Base-by-base conservation (phyloP, 2,113 vertebrate species). In the Pardalotus punctatus region DNA sequence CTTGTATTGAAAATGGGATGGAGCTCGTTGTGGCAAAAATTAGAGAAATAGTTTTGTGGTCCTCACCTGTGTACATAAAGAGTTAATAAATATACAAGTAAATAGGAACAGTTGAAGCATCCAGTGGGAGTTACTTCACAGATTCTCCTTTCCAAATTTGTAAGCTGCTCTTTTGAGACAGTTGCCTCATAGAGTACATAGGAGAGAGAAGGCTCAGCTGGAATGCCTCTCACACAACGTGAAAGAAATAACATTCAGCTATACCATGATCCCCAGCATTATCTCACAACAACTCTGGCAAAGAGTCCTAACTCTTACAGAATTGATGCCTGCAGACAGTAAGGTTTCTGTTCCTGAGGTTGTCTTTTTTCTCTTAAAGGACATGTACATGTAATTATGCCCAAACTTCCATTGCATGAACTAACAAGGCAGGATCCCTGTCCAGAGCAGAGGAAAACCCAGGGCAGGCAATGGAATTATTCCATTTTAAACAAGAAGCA, bases 1-100 rank as follows among this genome's bases (percentile, higher is more conserved):
- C 28, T 91, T 86, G 58, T 64, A 65, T 29, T 93, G 90, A 97
- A 96, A 95, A 25, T 5, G 48, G 53, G 48, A 77, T 64, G 45
- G 47, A 77, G 29, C 66, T 91, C 3, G 2, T 56, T 90, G 47
- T 84, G 81, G 17, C 19, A 90, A 66, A 92, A 86, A 56, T 21
- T 6, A 92, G 71, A 95, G n/a, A 60, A 77, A 50, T 43, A 85
- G 60, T 53, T 79, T 50, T 79, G 35, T n/a, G 67, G 69, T 85
- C 72, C 40, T 95, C 48, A 71, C 25, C 47, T 66, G 2, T 56
- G 16, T 85, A 28, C 43, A 50, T 40, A 45, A 70, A 84, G 38
- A 70, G 24, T 53, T 57, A 69, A 56, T 73, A n/a, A 57, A 57
- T 16, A 35, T 43, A 40, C 28, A 62, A 42, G 21, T 23, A 95